Conservation (phyloP, 2,113 vertebrate genomes). For the Callocephalon fimbriatum region DNA sequence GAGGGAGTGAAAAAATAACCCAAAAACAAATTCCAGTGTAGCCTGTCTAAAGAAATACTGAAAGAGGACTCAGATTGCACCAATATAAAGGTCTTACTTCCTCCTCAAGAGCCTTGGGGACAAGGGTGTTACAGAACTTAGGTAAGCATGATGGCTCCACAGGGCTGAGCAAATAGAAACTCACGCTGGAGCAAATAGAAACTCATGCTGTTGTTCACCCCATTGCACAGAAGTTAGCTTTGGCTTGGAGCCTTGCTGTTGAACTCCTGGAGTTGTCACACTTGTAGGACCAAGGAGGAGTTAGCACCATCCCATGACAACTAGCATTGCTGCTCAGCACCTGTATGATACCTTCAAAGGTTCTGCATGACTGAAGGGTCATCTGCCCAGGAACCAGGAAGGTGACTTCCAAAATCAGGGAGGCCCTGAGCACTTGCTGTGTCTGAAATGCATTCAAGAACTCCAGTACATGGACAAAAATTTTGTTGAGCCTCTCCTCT, state of each 20-base stretch:
- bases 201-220: not conserved
- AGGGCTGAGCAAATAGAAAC: not conserved
- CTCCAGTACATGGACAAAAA: not conserved
- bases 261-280: not conserved
- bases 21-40: not conserved
- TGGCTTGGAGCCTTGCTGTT: not conserved
- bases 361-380: not conserved
- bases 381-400: not conserved
- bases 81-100: not conserved
- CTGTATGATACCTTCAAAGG: not conserved
- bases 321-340: not conserved
- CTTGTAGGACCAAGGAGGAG: not conserved
- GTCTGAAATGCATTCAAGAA: not conserved
- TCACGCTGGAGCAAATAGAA: not conserved
- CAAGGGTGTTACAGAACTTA: not conserved
- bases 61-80: not conserved
- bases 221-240: not conserved
- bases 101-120: not conserved
- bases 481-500: not conserved
- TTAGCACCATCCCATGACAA: accelerated
- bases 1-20: not conserved
- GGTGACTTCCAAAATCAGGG: not conserved
- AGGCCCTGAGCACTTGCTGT: not conserved
- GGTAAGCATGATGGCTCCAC: not conserved
- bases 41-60: not conserved